phyloP scores from a whole-genome alignment of 2,113 vertebrate genomes.

The Psittacus erithacus region DNA sequence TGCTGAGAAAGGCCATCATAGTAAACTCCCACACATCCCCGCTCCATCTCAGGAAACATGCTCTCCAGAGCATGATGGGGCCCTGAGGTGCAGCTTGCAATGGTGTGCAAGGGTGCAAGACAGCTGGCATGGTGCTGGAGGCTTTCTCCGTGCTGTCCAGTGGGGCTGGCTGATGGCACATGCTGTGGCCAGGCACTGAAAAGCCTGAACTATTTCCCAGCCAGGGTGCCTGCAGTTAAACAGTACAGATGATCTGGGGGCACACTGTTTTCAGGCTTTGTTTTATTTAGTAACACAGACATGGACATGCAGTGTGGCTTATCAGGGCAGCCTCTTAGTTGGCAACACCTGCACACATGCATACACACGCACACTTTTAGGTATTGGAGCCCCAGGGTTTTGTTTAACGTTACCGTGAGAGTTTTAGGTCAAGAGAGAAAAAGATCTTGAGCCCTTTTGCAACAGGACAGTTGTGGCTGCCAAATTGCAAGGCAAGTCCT shows the following conservation, averaged over 20 bases:
- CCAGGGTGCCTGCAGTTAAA: background rate
- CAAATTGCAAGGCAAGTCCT: slow-evolving; percentile 28
- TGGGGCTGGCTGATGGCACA: background rate
- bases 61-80: background rate
- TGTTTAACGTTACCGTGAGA: background rate
- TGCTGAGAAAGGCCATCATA: background rate
- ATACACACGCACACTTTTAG: background rate
- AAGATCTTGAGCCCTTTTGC: slow-evolving; percentile 1
- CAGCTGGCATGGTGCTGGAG: background rate
- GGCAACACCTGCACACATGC: background rate
- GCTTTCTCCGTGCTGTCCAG: background rate
- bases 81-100: rapidly evolving
- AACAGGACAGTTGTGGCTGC: background rate
- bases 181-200: background rate
- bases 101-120: background rate
- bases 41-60: background rate
- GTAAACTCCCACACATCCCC: background rate
- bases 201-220: background rate
- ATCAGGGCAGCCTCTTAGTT: background rate
- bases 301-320: background rate
- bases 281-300: background rate
- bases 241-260: background rate
- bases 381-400: background rate
- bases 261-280: background rate
- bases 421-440: background rate